Conservation (phyloP, 2,113 vertebrate genomes). For the Corythornis cristatus region DNA sequence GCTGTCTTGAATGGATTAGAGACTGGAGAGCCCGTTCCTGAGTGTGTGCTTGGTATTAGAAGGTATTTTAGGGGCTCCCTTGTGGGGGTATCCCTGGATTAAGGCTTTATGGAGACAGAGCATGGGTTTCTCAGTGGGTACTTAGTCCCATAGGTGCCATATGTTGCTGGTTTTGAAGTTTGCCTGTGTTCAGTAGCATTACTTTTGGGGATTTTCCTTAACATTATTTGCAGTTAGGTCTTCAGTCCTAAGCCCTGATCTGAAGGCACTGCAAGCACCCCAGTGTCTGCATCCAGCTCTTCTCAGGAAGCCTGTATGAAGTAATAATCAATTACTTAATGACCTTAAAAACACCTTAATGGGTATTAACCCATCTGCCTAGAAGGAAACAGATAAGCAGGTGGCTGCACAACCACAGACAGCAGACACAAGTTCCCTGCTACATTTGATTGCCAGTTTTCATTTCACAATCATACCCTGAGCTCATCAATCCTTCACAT, state of each 20-base stretch:
- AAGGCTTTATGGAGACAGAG: conserved; percentile 32
- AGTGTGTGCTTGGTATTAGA: not conserved
- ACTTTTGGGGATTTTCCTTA: not conserved
- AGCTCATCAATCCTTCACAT: not conserved
- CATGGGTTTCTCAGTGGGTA: conserved; percentile 2
- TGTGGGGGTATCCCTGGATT: conserved; percentile 35
- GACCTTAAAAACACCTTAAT: not conserved
- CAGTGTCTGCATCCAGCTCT: not conserved
- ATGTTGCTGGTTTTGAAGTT: conserved; percentile 54
- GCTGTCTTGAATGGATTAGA: not conserved
- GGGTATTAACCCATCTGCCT: not conserved
- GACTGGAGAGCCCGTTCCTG: not conserved
- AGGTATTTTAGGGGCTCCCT: conserved; percentile 41
- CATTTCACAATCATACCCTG: not conserved
- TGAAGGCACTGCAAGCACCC: not conserved
- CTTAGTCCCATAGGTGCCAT: not conserved
- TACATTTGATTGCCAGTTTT: not conserved
- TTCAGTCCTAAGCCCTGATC: not conserved
- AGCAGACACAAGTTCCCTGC: not conserved
- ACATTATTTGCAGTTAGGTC: not conserved
- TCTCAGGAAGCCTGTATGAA: not conserved
- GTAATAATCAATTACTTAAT: not conserved
- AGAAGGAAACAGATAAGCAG: not conserved
- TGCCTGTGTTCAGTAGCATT: not conserved
- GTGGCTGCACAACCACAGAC: not conserved